Base-by-base conservation (phyloP, 2,113 vertebrate genomes). In the Alethe diademata region DNA sequence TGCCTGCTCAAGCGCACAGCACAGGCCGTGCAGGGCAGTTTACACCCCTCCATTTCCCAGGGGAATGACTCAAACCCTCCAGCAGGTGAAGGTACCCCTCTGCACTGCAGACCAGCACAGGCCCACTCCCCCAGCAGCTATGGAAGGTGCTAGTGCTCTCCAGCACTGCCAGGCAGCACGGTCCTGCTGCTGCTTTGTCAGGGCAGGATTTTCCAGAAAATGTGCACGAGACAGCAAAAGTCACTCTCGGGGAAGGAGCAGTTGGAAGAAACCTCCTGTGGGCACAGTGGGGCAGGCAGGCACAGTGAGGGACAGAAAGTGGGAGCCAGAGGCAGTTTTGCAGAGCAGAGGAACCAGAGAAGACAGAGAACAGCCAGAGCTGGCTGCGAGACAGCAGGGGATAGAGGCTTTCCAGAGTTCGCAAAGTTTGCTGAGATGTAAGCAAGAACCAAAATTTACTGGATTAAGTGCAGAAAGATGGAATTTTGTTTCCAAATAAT, bases 81-180 rank as follows among this genome's bases (percentile, higher is more conserved):
- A 11, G 53, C 47, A 69, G 64, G 8, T 48, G 48, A 88, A 19
- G 53, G 64, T 18, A 43, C 22, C 19, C 29, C 31, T 65, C 31
- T 40, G 42, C 54, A 43, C 42, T 3, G 12, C 35, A 74, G 57
- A 56, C 51, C 48, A 74, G 75, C 31, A 48, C 69, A 54, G 33
- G 19, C 29, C 6, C 3, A 22, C 31, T 28, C 65, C 31, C 36
- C 17, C 65, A 67, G 65, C 0, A 2, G 35, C 26, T 0, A 0
- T 53, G 38, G 56, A 84, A 78, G 29, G 54, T 72, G 38, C 12
- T 35, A 42, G 42, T 4, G 64, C 36, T 36, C 31, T 12, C 4
- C 7, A 84, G 60, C 58, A 48, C 33, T 25, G 24, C 24, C 33
- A 31, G 62, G 67, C 84, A 72, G 79, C 62, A 47, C 28, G 14